A percentile compares a stretch with the other conserved stretches of the same genome.
Conservation (phyloP, 2,113 vertebrate genomes). For the Galbula dea region DNA sequence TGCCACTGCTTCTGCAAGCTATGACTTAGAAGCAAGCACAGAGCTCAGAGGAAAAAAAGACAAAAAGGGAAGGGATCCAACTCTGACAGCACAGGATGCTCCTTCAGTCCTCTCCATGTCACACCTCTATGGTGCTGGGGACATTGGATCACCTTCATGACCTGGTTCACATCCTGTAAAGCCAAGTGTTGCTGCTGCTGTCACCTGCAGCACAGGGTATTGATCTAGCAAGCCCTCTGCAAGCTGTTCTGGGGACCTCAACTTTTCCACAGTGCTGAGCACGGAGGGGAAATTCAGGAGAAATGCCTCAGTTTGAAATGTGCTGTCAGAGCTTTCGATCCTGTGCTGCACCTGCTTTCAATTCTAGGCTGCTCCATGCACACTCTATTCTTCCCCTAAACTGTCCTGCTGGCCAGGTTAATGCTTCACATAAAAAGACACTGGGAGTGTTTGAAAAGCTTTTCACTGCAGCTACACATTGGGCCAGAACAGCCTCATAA, state of each 20-base stretch:
- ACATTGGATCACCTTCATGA: background rate
- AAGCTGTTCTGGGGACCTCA: background rate
- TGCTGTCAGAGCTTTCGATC: background rate
- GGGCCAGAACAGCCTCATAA: conserved; percentile 32
- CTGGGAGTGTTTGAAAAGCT: conserved; percentile 44
- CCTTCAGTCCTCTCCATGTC: background rate
- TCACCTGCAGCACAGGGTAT: background rate
- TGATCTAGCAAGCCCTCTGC: background rate
- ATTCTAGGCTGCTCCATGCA: background rate
- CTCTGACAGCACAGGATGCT: background rate
- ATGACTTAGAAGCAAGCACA: background rate
- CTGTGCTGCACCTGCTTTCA: background rate
- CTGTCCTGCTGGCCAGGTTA: conserved; percentile 24
- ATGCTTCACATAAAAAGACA: conserved; percentile 25
- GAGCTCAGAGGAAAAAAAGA: background rate
- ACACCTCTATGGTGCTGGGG: background rate
- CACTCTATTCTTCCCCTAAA: background rate
- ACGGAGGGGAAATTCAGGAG: background rate
- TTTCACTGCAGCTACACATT: conserved; percentile 38
- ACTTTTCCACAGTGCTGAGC: background rate
- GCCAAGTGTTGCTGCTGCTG: background rate
- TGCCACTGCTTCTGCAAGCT: background rate
- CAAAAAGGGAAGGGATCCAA: background rate
- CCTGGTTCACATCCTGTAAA: background rate
- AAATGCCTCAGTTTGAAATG: background rate